Evolutionary conservation across 2,888 invertebrate species (phyloP), one percentile per base, ranked within the genome.

Genomic region (Dascillus cervinus): DNA sequence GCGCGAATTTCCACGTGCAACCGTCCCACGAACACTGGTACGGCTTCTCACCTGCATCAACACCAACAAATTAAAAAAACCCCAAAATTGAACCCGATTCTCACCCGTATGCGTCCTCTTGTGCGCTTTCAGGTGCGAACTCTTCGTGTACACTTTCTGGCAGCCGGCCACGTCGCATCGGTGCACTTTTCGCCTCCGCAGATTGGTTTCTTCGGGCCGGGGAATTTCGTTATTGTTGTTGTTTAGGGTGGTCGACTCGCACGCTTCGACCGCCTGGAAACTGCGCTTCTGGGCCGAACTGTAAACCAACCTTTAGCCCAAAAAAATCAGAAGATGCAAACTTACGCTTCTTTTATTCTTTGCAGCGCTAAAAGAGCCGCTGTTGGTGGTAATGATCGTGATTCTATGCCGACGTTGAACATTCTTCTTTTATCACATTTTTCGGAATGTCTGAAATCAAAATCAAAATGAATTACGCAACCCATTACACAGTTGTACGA

Each of bases 11-110:
- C 92, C 92, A 92, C 50, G 85, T 83, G 66, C 92, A 92, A 14
- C 91, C 91, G 44, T 88, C 89, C 92, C 92, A 92, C 27, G 79
- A 83, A 65, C 92, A 92, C 44, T 85, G 83, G 61, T 92, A 92
- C 0, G 92, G 92, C 59, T 92, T 92, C 58, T 92, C 92, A 26
- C 92, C 92, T 89, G 68, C 1, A 65, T n/a, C n/a, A n/a, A n/a
- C n/a, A n/a, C n/a, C n/a, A n/a, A n/a, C n/a, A n/a, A n/a, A n/a
- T n/a, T n/a, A n/a, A n/a, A n/a, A n/a, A n/a, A n/a, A n/a, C n/a
- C n/a, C n/a, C n/a, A n/a, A n/a, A n/a, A n/a, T n/a, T n/a, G n/a
- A n/a, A n/a, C n/a, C n/a, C n/a, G n/a, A n/a, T n/a, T n/a, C 67
- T 68, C 60, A 90, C 90, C 91, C 54, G 91, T 91, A 58, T 91